Evolutionary conservation across 2,113 vertebrate species (phyloP).

Genomic region (Meriones unguiculatus): DNA sequence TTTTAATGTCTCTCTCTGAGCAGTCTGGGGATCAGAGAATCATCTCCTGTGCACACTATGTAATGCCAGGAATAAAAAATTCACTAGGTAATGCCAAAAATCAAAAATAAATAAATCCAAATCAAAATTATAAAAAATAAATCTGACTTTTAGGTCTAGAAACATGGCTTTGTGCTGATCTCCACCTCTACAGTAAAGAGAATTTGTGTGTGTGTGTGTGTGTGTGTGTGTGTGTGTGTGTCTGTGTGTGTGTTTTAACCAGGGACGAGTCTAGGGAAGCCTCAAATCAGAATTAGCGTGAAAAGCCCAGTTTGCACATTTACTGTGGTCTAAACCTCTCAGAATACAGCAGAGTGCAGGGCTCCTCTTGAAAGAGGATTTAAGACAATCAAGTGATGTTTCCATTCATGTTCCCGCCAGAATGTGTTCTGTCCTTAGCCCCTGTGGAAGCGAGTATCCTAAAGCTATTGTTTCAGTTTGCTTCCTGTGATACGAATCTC

Average conservation of each 20-base stretch:
- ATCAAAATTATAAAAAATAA: neutral
- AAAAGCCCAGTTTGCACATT: neutral
- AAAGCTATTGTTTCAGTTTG: conserved; percentile 89
- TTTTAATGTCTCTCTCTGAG: neutral
- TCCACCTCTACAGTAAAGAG: neutral
- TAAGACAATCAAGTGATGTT: conserved; percentile 75
- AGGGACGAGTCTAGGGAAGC: neutral
- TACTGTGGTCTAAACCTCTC: neutral
- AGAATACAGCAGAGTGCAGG: conserved; percentile 2
- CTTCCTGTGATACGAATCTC: conserved; percentile 91
- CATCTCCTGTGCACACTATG: neutral
- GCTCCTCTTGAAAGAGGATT: conserved; percentile 83
- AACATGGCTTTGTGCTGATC: neutral
- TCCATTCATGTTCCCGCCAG: conserved; percentile 83
- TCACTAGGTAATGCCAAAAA: neutral
- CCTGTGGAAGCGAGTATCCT: conserved; percentile 87
- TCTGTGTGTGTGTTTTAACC: too few species aligned
- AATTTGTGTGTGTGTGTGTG: neutral
- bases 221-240: too few species aligned
- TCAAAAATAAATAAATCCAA: neutral
- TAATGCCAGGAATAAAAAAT: neutral
- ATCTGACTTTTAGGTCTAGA: neutral
- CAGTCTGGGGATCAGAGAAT: neutral
- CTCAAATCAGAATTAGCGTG: neutral
- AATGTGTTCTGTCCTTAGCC: conserved; percentile 80